Evolutionary conservation across 2,888 invertebrate species (phyloP).

Genomic region (Achlya flavicornis): DNA sequence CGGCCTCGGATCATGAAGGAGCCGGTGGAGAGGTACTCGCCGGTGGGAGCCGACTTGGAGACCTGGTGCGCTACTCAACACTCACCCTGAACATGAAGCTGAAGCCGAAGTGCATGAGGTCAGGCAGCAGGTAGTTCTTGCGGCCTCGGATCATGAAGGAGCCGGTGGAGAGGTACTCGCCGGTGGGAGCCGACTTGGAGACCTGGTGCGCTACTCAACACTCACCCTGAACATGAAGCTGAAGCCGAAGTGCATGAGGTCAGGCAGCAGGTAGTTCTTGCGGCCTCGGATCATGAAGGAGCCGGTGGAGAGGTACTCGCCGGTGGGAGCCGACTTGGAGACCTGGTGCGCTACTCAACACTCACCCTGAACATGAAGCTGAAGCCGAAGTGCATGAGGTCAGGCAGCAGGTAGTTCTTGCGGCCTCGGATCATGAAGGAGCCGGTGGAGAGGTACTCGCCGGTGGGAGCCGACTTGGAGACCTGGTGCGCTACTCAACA

Average conservation of each 20-base stretch:
- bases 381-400: slow-evolving; percentile 96
- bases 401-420: slow-evolving; percentile 97
- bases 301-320: slow-evolving; percentile 98
- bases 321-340: slow-evolving; percentile 98
- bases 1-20: slow-evolving; percentile 99
- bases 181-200: slow-evolving; percentile 98
- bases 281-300: slow-evolving; percentile 99
- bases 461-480: slow-evolving; percentile 98
- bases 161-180: slow-evolving; percentile 98
- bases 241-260: slow-evolving; percentile 96
- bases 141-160: slow-evolving; percentile 99
- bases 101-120: slow-evolving; percentile 96
- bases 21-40: slow-evolving; percentile 98
- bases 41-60: slow-evolving; percentile 98
- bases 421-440: slow-evolving; percentile 99
- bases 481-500: slow-evolving; percentile 90
- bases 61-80: slow-evolving; percentile 98
- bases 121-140: slow-evolving; percentile 97
- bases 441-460: slow-evolving; percentile 98
- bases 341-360: slow-evolving; percentile 90
- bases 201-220: slow-evolving; percentile 99
- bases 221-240: slow-evolving; percentile 91
- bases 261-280: slow-evolving; percentile 97
- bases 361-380: slow-evolving; percentile 91
- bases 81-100: slow-evolving; percentile 91